Base-by-base conservation (phyloP, 2,797 vertebrate genomes). In the Eidolon dupreanum region DNA sequence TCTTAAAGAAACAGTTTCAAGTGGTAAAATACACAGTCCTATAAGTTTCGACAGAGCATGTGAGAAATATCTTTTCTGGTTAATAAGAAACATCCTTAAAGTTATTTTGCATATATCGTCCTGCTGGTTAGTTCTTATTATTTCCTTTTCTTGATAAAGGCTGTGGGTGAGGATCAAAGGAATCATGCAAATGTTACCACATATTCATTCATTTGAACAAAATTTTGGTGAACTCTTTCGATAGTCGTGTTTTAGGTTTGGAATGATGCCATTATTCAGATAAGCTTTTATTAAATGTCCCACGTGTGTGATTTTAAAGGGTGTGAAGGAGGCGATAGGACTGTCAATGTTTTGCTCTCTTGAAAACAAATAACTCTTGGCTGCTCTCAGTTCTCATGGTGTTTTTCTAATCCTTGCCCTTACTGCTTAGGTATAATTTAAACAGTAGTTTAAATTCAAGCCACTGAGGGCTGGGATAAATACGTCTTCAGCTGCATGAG, bases 371-470 rank as follows among this genome's bases (percentile, higher is more conserved):
- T 12, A 51, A 20, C 36, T 26, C 53, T 43, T 8, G 12, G 41
- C 43, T 17, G n/a, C 28, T 71, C 55, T 59, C 73, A 31, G 38
- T 46, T 16, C 5, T 24, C 31, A 33, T 13, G 36, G 59, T n/a
- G 31, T 78, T 95, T 94, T 78, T 38, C 71, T 96, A 88, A 92
- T 70, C 88, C 22, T 24, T 10, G 13, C 28, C 88, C 88, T 79
- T 61, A 43, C 63, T 73, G 66, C 90, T 95, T 82, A 94, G 68
- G 55, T 33, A 57, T 81, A 92, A 81, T 91, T 96, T 91, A 95
- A 93, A 75, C 78, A 94, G 91, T 89, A 53, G 51, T 84, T 97
- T 89, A 86, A 86, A 70, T 82, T 73, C 81, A 65, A 73, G 74
- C 74, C 86, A 36, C 85, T 65, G 41, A 26, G n/a, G 46, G 24